phyloP scores from a whole-genome alignment of 35 echinoderm and acorn worm genomes.

The Strongylocentrotus purpuratus region DNA sequence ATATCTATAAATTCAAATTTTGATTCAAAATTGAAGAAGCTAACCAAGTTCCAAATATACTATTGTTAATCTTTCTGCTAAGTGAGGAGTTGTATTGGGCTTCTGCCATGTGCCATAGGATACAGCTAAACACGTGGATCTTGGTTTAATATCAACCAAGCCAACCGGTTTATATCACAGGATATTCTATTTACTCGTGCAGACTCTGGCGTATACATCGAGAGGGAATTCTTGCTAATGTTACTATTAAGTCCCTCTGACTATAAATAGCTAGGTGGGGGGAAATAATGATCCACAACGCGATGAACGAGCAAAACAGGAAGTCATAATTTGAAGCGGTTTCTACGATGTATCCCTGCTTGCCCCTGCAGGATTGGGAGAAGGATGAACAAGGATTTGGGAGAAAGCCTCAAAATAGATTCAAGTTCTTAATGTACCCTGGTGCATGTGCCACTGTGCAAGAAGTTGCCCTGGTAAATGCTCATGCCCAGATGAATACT shows the following conservation, averaged over 20 bases:
- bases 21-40: no score
- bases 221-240: neutral
- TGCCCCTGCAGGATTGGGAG: neutral
- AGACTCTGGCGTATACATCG: neutral
- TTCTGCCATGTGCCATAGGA: neutral
- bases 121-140: neutral
- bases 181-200: neutral
- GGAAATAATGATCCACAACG: neutral
- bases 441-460: neutral
- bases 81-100: neutral
- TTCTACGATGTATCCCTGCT: neutral
- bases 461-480: neutral
- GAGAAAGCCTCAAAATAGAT: conserved; percentile 1
- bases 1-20: no score
- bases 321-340: neutral
- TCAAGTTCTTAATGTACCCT: neutral
- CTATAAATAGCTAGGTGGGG: neutral
- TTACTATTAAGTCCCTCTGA: neutral
- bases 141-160: neutral
- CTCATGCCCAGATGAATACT: neutral
- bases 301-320: neutral
- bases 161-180: neutral
- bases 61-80: neutral
- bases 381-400: neutral
- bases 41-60: no score